These are phyloP conservation scores for Ganaspis sp. DNA, from an alignment of 1,140 invertebrate genomes.

Conservation along the genomic window DNA sequence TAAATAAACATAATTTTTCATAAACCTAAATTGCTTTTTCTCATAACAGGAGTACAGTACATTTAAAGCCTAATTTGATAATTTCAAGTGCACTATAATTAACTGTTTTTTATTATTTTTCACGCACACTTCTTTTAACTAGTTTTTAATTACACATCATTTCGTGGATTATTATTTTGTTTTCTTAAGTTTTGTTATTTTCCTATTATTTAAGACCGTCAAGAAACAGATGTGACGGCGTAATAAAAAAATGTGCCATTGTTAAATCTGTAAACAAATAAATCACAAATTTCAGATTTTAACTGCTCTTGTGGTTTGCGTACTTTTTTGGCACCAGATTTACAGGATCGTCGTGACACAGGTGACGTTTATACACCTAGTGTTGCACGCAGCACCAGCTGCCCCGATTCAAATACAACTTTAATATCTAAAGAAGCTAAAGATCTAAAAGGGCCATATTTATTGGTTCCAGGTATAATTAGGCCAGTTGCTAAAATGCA, in stretches of 20 bases:
- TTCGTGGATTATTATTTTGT: constrained; percentile 35
- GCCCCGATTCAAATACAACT: constrained; percentile 78
- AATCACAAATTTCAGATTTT: constrained; percentile 72
- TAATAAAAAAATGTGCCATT: constrained; percentile 48
- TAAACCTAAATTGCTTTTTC: not conserved
- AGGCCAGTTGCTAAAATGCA: constrained; percentile 64
- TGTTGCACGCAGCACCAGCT: constrained; percentile 75
- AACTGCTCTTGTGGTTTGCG: constrained; percentile 75
- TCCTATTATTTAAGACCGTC: constrained; percentile 55
- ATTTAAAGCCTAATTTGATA: not conserved
- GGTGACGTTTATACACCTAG: constrained; percentile 66
- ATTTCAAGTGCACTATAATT: not conserved
- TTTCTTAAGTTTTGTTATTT: constrained; percentile 40
- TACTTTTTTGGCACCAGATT: constrained; percentile 79
- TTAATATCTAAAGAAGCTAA: constrained; percentile 78
- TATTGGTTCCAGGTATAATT: constrained; percentile 85
- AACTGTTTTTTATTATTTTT: constrained; percentile 37
- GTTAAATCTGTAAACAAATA: constrained; percentile 53
- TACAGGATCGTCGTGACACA: constrained; percentile 77
- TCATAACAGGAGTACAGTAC: not conserved
- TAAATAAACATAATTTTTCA: not conserved
- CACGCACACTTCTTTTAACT: constrained; percentile 34
- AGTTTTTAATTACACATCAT: constrained; percentile 40
- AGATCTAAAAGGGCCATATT: constrained; percentile 85
- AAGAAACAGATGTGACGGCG: constrained; percentile 37